phyloP scores from a whole-genome alignment of 92 coral and sea anemone species.

The Pocillopora meandrina region DNA sequence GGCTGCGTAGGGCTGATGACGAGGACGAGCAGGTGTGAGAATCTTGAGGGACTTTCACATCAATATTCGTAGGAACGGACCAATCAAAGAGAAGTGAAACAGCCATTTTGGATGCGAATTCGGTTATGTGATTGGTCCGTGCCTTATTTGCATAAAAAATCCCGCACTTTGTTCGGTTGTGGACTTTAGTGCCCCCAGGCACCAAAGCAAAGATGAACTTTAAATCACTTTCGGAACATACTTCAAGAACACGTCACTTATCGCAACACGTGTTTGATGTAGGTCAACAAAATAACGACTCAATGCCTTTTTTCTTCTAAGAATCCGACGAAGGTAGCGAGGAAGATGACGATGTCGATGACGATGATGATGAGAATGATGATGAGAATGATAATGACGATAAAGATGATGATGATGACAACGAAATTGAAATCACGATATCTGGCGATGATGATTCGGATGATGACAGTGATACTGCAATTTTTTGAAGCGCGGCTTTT shows the following conservation, averaged over 20 bases:
- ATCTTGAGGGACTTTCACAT: neutral
- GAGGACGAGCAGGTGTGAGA: conserved; percentile 83
- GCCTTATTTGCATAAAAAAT: too few species aligned
- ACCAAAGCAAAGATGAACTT: too few species aligned
- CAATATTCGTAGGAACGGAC: neutral
- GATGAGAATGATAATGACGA: conserved; percentile 79
- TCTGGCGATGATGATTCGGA: too few species aligned
- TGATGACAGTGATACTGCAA: too few species aligned
- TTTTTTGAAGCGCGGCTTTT: too few species aligned
- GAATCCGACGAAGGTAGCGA: conserved; percentile 90
- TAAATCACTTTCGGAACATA: too few species aligned
- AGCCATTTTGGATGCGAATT: neutral
- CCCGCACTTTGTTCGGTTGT: too few species aligned
- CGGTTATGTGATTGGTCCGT: too few species aligned
- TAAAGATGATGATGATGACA: conserved; percentile 82
- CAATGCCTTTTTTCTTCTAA: conserved; percentile 24
- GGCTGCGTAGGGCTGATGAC: conserved; percentile 82
- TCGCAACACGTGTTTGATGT: too few species aligned
- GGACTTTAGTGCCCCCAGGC: too few species aligned
- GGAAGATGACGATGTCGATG: conserved; percentile 79
- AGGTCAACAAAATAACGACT: too few species aligned
- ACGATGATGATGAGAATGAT: conserved; percentile 83
- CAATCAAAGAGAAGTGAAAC: neutral
- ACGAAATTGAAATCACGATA: neutral
- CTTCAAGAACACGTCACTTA: too few species aligned